A percentile compares a stretch with the other conserved stretches of the same genome.
phyloP scores from a whole-genome alignment of 2,888 invertebrate species.

The Blera fallax region DNA sequence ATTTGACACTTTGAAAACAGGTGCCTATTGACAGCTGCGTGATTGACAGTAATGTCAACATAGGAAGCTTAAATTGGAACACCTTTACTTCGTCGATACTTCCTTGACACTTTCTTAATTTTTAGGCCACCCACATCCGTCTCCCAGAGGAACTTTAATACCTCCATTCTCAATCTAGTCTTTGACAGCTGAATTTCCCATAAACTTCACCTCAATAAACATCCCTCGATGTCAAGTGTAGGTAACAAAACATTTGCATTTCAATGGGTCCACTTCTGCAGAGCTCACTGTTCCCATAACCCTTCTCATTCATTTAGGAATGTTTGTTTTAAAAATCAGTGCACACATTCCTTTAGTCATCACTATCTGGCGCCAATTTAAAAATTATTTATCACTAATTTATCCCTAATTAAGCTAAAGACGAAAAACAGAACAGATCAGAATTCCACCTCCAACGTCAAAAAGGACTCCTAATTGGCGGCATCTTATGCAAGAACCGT shows the following conservation, averaged over 20 bases:
- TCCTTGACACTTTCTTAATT: no score
- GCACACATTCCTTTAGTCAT: background rate
- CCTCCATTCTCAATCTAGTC: no score
- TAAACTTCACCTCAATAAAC: background rate
- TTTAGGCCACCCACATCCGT: no score
- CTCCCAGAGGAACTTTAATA: no score
- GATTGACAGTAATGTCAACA: no score
- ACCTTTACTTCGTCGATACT: no score
- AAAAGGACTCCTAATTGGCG: slow-evolving; percentile 70
- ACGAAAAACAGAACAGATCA: background rate
- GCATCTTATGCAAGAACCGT: slow-evolving; percentile 65
- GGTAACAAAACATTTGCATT: background rate
- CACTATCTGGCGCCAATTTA: slow-evolving; percentile 65
- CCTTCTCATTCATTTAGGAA: slow-evolving; percentile 23
- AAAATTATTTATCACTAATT: slow-evolving; percentile 69
- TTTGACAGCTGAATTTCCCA: background rate
- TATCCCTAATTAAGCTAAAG: slow-evolving; percentile 53
- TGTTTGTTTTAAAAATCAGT: slow-evolving; percentile 42
- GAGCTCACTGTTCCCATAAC: background rate
- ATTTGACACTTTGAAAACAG: no score
- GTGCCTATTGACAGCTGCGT: no score
- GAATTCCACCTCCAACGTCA: slow-evolving; percentile 29
- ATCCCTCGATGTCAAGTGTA: background rate
- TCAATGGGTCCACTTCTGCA: background rate
- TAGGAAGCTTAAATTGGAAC: no score